Evolutionary conservation across 2,797 vertebrate genomes (phyloP).

Genomic region (Thamnophis elegans): DNA sequence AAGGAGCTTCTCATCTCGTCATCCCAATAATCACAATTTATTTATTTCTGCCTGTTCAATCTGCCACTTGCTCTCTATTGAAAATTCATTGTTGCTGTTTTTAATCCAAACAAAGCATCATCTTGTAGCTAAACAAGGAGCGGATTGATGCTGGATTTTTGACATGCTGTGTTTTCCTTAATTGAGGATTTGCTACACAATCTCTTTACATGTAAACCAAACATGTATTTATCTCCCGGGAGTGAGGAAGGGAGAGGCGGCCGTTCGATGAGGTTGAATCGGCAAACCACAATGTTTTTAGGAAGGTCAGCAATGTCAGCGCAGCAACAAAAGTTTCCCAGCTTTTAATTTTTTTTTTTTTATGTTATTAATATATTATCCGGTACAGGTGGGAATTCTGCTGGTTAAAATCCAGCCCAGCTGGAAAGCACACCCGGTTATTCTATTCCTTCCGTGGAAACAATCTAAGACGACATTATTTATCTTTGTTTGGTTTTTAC

Average conservation of each 20-base stretch:
- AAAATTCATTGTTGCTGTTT: background rate
- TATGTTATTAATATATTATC: background rate
- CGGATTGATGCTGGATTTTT: constrained; percentile 29
- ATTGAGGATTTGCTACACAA: constrained; percentile 43
- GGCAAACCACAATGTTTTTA: constrained; percentile 35
- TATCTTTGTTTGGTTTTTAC: background rate
- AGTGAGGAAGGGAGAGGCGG: background rate
- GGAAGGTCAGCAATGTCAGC: constrained; percentile 14
- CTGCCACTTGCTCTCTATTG: constrained; percentile 12
- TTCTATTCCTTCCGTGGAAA: background rate
- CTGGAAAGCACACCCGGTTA: background rate
- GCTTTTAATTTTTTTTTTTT: background rate
- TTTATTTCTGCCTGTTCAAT: constrained; percentile 8
- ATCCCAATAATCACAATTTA: constrained; percentile 19
- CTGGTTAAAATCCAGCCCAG: background rate
- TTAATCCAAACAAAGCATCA: background rate
- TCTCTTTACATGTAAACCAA: constrained; percentile 15
- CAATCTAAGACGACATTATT: background rate
- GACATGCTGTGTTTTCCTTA: constrained; percentile 38
- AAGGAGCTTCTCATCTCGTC: constrained; percentile 13
- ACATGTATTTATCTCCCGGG: constrained; percentile 40
- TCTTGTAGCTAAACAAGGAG: background rate
- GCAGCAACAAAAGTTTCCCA: background rate
- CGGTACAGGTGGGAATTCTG: background rate
- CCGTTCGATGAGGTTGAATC: background rate